These are phyloP conservation scores for Volucella bombylans DNA, from an alignment of 2,888 invertebrate species.

Conservation along the genomic window DNA sequence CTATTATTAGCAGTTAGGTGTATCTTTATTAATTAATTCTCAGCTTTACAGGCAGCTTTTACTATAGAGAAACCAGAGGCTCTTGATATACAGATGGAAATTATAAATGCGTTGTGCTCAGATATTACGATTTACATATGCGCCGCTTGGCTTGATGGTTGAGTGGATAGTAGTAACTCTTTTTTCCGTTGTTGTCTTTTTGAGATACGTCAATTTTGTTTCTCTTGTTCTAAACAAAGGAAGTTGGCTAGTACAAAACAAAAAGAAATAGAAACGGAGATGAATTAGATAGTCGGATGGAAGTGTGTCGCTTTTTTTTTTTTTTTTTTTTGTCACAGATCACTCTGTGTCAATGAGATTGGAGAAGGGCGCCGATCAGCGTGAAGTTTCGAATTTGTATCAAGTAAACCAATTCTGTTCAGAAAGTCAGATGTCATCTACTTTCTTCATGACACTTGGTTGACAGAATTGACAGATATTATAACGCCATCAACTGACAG, in stretches of 20 bases:
- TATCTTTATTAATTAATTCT: conserved; percentile 69
- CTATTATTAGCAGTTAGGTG: conserved; percentile 72
- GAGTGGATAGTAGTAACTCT: conserved; percentile 41
- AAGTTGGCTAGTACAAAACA: conserved; percentile 51
- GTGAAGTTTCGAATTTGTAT: no score
- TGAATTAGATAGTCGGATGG: conserved; percentile 52
- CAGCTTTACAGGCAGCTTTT: conserved; percentile 17
- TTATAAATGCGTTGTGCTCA: conserved; percentile 57
- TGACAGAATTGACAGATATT: no score
- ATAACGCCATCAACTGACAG: no score
- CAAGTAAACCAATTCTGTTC: no score
- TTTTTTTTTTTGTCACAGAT: no score
- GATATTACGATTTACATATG: conserved; percentile 59
- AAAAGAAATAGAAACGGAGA: conserved; percentile 38
- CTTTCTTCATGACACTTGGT: no score
- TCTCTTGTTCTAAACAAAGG: conserved; percentile 62
- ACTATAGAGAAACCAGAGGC: conserved; percentile 29
- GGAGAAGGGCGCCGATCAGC: no score
- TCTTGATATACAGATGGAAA: conserved; percentile 36
- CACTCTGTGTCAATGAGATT: not conserved
- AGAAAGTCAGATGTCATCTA: no score
- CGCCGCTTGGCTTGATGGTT: conserved; percentile 13
- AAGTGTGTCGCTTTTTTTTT: conserved; percentile 46
- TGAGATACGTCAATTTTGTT: conserved; percentile 59
- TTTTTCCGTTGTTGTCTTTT: not conserved